phyloP scores from a whole-genome alignment of 2,888 invertebrate genomes.

The Andrena bicolor region DNA sequence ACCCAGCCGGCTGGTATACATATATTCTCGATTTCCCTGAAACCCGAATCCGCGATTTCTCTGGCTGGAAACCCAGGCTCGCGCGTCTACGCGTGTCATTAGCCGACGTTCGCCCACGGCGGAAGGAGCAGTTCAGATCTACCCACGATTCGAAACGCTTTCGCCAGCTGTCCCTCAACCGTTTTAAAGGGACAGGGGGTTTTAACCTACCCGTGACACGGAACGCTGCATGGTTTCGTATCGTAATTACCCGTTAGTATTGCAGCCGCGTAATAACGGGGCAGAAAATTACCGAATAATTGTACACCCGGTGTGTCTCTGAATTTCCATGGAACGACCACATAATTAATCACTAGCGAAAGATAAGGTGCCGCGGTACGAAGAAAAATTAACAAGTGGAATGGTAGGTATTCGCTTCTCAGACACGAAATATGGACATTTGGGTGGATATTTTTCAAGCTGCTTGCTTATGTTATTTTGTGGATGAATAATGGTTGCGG shows the following conservation, averaged over 20 bases:
- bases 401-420: not conserved
- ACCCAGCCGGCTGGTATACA: slow-evolving; percentile 30
- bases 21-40: slow-evolving; percentile 40
- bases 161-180: not conserved
- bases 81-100: slow-evolving; percentile 12
- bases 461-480: no score
- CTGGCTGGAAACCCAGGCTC: slow-evolving; percentile 10
- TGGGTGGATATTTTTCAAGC: not conserved
- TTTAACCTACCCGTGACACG: not conserved
- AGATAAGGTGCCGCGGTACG: not conserved
- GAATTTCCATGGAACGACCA: not conserved
- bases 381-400: slow-evolving; percentile 12
- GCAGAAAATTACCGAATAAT: slow-evolving; percentile 38
- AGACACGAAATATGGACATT: not conserved
- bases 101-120: not conserved
- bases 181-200: not conserved
- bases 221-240: slow-evolving; percentile 30
- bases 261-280: not conserved
- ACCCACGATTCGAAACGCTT: slow-evolving; percentile 14
- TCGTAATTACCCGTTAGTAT: slow-evolving; percentile 34
- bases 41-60: slow-evolving; percentile 48
- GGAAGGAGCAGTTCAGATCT: slow-evolving; percentile 15
- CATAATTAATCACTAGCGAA: not conserved
- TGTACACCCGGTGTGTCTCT: not conserved
- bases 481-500: no score